Evolutionary conservation across 2,113 vertebrate species (phyloP).

Genomic region (Hipposideros armiger): DNA sequence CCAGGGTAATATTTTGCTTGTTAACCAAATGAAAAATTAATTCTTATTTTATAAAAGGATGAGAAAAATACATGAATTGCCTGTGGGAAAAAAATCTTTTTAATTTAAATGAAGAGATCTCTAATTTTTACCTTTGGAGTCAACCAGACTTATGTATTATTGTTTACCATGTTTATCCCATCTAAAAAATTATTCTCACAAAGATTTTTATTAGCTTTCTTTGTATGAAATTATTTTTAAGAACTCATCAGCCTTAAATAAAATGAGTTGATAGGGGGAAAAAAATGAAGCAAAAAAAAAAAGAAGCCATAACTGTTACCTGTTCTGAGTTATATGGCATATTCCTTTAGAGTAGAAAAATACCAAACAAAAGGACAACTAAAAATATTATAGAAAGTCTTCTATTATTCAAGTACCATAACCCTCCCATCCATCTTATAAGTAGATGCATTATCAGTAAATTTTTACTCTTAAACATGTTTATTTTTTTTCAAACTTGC

Average conservation of each 20-base stretch:
- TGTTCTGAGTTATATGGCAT: background rate
- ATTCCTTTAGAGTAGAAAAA: background rate
- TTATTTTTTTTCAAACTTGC: background rate
- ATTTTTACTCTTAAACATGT: background rate
- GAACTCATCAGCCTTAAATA: conserved; percentile 32
- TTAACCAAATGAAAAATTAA: background rate
- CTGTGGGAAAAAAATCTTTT: conserved; percentile 83
- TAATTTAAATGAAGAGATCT: conserved; percentile 84
- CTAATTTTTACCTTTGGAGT: conserved; percentile 82
- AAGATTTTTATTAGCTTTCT: background rate
- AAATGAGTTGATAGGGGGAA: background rate
- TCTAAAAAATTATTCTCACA: conserved; percentile 82
- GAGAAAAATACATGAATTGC: conserved; percentile 78
- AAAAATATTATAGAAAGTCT: background rate
- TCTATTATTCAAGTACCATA: background rate
- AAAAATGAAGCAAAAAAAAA: background rate
- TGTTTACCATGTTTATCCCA: conserved; percentile 86
- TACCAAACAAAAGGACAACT: background rate
- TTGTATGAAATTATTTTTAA: background rate
- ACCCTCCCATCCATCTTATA: background rate
- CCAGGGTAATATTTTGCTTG: conserved; percentile 30
- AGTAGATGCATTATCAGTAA: background rate
- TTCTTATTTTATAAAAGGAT: fast-evolving
- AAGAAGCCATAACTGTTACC: background rate
- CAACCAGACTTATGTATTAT: conserved; percentile 85